Percentiles rank a stretch among this genome's conserved stretches.
phyloP scores from a whole-genome alignment of 2,113 vertebrate genomes.

The Anas platyrhynchos region DNA sequence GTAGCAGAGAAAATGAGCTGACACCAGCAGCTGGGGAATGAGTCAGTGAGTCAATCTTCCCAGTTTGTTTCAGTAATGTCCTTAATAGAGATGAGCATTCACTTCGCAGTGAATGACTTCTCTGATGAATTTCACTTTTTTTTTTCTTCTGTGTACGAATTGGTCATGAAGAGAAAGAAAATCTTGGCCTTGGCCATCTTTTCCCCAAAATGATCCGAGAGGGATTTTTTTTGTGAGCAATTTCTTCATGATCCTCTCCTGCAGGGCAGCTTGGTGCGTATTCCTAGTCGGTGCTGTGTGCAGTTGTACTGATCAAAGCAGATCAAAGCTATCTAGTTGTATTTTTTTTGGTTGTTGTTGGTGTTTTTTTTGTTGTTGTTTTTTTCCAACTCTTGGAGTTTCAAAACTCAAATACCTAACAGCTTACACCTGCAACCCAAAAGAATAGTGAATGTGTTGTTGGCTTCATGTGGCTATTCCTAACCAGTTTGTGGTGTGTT shows the following conservation, averaged over 20 bases:
- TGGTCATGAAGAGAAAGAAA: not conserved
- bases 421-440: not conserved
- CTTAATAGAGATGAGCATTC: not conserved
- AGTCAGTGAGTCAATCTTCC: not conserved
- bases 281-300: not conserved
- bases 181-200: not conserved
- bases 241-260: not conserved
- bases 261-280: not conserved
- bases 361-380: too few species aligned
- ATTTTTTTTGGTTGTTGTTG: not conserved
- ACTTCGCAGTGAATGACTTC: not conserved
- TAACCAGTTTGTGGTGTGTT: fast-evolving
- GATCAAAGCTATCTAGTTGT: not conserved
- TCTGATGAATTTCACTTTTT: not conserved
- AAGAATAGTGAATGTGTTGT: not conserved
- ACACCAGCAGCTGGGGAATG: not conserved
- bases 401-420: not conserved
- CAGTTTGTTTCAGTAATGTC: not conserved
- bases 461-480: not conserved
- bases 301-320: not conserved
- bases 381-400: not conserved
- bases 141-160: not conserved
- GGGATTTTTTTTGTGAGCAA: not conserved
- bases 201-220: not conserved
- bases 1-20: not conserved